Percentiles rank a stretch among this genome's conserved stretches.
Evolutionary conservation across 1,140 invertebrate genomes (phyloP).

Genomic region (Orchestia grillus): DNA sequence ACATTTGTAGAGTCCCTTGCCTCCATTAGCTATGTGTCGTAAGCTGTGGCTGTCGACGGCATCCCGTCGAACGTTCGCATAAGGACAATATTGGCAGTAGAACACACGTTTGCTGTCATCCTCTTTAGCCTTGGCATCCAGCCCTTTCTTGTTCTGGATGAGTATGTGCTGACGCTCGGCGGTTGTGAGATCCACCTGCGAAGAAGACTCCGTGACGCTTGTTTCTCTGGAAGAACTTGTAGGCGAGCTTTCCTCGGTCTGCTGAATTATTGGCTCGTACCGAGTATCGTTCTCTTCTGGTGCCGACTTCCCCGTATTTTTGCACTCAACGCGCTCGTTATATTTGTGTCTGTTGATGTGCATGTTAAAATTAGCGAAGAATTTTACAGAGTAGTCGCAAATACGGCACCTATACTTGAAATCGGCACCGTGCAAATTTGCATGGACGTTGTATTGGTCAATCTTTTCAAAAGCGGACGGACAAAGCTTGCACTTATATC

Average conservation of each 20-base stretch:
- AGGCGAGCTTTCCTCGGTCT: slow-evolving; percentile 32
- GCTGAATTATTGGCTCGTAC: slow-evolving; percentile 62
- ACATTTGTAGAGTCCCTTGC: slow-evolving; percentile 78
- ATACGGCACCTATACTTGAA: slow-evolving; percentile 86
- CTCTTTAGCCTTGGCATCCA: slow-evolving; percentile 64
- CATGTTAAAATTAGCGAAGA: slow-evolving; percentile 85
- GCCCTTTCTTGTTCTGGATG: slow-evolving; percentile 70
- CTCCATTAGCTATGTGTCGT: slow-evolving; percentile 78
- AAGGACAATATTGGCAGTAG: slow-evolving; percentile 84
- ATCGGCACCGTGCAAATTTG: slow-evolving; percentile 85
- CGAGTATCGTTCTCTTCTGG: slow-evolving; percentile 61
- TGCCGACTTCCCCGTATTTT: slow-evolving; percentile 58
- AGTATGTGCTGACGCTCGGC: slow-evolving; percentile 70
- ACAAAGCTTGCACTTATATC: slow-evolving; percentile 87
- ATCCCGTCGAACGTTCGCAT: slow-evolving; percentile 80
- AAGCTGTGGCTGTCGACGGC: slow-evolving; percentile 82
- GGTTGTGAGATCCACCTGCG: slow-evolving; percentile 65
- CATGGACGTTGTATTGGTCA: slow-evolving; percentile 86
- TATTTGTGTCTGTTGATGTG: slow-evolving; percentile 82
- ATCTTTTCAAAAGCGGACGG: slow-evolving; percentile 89
- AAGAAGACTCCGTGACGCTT: slow-evolving; percentile 59
- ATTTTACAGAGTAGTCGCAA: slow-evolving; percentile 91
- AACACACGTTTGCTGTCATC: slow-evolving; percentile 72
- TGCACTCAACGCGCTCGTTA: slow-evolving; percentile 65
- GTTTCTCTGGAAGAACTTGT: slow-evolving; percentile 37